Conservation (phyloP, 1,140 invertebrate species). For the Acromyrmex echinatior region DNA sequence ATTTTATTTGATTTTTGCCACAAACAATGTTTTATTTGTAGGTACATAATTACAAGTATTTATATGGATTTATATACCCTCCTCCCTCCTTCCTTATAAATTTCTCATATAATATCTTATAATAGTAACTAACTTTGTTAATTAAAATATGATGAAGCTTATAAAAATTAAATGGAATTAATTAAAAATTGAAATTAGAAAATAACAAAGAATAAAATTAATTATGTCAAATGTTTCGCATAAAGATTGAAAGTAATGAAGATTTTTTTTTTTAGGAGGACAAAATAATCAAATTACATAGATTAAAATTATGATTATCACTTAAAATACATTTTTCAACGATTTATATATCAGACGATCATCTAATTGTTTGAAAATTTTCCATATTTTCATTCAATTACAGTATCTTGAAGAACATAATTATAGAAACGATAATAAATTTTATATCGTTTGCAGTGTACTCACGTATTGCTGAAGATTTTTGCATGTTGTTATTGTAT, state of each 20-base stretch:
- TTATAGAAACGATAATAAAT: background rate
- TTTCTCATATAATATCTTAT: background rate
- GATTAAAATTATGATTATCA: slow-evolving; percentile 11
- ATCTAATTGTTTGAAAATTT: slow-evolving; percentile 1
- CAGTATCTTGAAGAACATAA: background rate
- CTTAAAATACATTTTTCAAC: slow-evolving; percentile 4
- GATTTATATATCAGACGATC: background rate
- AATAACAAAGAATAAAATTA: background rate
- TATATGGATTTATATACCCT: background rate
- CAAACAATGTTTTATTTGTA: background rate
- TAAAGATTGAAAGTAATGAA: background rate
- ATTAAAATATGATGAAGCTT: background rate
- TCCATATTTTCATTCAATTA: background rate
- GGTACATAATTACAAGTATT: background rate
- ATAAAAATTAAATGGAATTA: background rate
- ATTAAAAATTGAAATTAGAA: background rate
- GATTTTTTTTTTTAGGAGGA: background rate
- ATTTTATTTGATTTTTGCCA: background rate
- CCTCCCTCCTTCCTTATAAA: no score
- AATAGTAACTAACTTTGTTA: background rate
- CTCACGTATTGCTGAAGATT: background rate
- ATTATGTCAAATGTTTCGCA: background rate
- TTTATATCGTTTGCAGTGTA: slow-evolving; percentile 5
- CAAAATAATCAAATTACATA: background rate
- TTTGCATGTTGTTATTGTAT: background rate